phyloP scores from a whole-genome alignment of 2,113 vertebrate genomes.

The Bettongia penicillata region DNA sequence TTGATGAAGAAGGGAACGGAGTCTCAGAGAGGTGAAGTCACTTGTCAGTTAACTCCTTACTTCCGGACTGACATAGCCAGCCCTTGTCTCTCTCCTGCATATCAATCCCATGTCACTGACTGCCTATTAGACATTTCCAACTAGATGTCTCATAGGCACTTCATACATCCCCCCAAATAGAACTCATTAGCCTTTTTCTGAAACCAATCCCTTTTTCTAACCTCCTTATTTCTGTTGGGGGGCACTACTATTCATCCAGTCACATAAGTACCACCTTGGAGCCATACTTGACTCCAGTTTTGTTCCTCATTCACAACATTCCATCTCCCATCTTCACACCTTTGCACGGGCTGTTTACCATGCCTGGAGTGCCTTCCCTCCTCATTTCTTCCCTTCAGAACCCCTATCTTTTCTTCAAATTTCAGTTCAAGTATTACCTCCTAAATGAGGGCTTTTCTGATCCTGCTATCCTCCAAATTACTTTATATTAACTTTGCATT shows the following conservation, averaged over 20 bases:
- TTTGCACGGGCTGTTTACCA: neutral
- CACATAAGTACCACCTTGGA: neutral
- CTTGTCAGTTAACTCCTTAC: neutral
- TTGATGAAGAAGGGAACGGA: neutral
- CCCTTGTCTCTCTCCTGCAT: neutral
- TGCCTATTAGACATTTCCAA: neutral
- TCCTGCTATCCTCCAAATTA: neutral
- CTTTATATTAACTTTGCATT: neutral
- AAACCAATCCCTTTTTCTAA: neutral
- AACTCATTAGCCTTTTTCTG: neutral
- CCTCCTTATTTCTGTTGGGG: neutral
- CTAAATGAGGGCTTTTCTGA: neutral
- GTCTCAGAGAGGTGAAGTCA: neutral
- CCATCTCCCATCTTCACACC: neutral
- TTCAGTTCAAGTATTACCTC: neutral
- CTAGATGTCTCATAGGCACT: neutral
- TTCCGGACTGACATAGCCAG: neutral
- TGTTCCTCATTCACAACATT: neutral
- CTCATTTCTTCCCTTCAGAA: neutral
- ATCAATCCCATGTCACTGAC: neutral
- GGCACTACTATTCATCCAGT: neutral
- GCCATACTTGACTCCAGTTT: neutral
- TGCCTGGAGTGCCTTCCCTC: neutral
- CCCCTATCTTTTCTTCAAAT: neutral
- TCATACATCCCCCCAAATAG: neutral